Base-by-base conservation (phyloP, 2,113 vertebrate genomes). In the Corapipo altera region DNA sequence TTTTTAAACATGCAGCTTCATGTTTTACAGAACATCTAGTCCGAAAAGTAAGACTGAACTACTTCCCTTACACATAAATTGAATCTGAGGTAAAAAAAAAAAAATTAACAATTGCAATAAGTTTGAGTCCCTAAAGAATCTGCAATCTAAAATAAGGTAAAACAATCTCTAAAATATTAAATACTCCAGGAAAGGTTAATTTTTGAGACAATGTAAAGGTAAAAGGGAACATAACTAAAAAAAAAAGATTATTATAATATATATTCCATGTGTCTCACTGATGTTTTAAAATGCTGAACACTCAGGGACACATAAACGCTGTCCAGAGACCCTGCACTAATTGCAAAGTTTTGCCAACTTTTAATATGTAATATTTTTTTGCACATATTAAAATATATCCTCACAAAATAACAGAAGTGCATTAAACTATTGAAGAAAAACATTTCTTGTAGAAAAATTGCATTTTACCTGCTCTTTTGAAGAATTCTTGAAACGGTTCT, bases 391-490 rank as follows among this genome's bases (percentile, higher is more conserved):
- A 91, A 89, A 58, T 17, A 82, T 21, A 8, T 57, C 21, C 12
- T 91, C 39, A 67, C 27, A 44, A 44, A 79, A 75, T 12, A 75
- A 71, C 30, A 89, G 26, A 92, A 76, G 4, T 21, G 3, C 26
- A 65, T 83, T 65, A 67, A 93, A 43, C 19, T 78, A 54, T 62
- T 75, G 37, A 61, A 69, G 23, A 59, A 67, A 64, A 91, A 75
- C 1, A 80, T 69, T 85, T 85, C 3, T 71, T n/a, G 13, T 67
- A 89, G 61, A 65, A 91, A 86, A 70, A 65, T 8, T 57, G 16
- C 33, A 75, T 61, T 94, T 97, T 97, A 97, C 97, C 97, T 97
- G 71, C 16, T 85, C 55, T 69, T 89, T 37, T 66, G 95, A 89
- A 84, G 96, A 93, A 78, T 89, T 89, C 89, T 70, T 93, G 71